Conservation (phyloP, 2,797 vertebrate genomes). For the Rhinophrynus dorsalis region DNA sequence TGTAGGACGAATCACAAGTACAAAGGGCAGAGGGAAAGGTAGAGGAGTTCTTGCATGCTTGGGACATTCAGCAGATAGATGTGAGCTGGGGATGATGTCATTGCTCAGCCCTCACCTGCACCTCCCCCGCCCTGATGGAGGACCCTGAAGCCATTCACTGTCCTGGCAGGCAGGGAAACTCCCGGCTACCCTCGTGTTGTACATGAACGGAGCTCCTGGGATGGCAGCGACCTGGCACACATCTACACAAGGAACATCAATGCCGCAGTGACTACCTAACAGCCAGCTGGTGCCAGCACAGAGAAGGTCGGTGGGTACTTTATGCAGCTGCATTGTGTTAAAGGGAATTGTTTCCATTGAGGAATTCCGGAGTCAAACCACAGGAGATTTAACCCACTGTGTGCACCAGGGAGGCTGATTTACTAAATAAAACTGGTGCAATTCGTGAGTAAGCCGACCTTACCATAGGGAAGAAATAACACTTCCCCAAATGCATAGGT, state of each 20-base stretch:
- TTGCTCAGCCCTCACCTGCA: conserved; percentile 3
- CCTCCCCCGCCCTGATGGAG: neutral
- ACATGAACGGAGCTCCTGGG: neutral
- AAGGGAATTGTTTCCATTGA: too few relatives aligned
- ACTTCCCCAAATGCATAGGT: too few relatives aligned
- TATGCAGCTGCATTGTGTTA: too few relatives aligned
- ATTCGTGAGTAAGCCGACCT: too few relatives aligned
- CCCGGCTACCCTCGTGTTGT: neutral
- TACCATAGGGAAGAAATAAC: too few relatives aligned
- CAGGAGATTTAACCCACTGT: too few relatives aligned
- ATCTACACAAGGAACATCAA: neutral
- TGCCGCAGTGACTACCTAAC: neutral
- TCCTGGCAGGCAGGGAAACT: neutral
- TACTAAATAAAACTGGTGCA: too few relatives aligned
- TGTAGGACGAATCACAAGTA: neutral
- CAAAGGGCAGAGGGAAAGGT: neutral
- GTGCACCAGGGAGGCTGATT: too few relatives aligned
- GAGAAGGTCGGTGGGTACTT: too few relatives aligned
- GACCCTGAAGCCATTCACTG: neutral
- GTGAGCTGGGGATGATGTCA: conserved; percentile 10
- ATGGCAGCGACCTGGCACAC: neutral
- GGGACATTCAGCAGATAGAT: conserved; percentile 4
- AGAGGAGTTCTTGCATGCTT: neutral
- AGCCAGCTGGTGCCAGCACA: neutral
- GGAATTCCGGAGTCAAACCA: too few relatives aligned